These are phyloP conservation scores for Sesamia nonagrioides DNA, from an alignment of 1,140 invertebrate species.

Conservation along the genomic window DNA sequence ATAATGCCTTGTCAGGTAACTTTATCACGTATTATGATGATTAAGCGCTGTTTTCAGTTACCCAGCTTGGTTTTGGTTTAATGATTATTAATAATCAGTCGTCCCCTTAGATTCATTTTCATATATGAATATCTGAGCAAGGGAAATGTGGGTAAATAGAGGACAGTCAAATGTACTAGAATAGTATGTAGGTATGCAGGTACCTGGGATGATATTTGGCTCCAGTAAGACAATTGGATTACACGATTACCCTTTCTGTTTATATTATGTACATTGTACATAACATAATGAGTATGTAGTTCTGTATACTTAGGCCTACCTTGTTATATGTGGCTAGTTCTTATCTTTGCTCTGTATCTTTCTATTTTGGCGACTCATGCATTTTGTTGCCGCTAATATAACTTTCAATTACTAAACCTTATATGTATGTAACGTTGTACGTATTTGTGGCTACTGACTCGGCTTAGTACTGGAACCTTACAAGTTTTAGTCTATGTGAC, in stretches of 20 bases:
- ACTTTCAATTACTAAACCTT: not conserved
- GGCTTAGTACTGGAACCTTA: constrained; percentile 4
- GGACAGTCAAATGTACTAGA: not conserved
- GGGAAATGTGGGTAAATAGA: not conserved
- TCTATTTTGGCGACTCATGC: not conserved
- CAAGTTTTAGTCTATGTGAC: constrained; percentile 33
- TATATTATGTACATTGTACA: not conserved
- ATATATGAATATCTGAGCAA: constrained; percentile 8
- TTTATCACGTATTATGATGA: not conserved
- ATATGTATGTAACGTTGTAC: not conserved
- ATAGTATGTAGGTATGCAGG: not conserved
- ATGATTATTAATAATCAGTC: not conserved
- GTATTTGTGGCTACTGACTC: not conserved
- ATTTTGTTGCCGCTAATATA: not conserved
- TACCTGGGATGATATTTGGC: constrained; percentile 14
- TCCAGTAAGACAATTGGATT: constrained; percentile 10
- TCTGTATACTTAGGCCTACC: not conserved
- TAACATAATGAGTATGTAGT: constrained; percentile 6
- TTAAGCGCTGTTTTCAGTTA: not conserved
- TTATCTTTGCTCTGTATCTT: not conserved
- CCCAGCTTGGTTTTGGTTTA: not conserved
- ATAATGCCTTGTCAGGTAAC: constrained; percentile 6
- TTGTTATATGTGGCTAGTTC: not conserved
- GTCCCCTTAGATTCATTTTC: not conserved
- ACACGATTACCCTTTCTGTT: not conserved